A percentile compares a stretch with the other conserved stretches of the same genome.
These are phyloP conservation scores for Strigamia crassipes DNA, from an alignment of 2,888 invertebrate species.

Conservation along the genomic window DNA sequence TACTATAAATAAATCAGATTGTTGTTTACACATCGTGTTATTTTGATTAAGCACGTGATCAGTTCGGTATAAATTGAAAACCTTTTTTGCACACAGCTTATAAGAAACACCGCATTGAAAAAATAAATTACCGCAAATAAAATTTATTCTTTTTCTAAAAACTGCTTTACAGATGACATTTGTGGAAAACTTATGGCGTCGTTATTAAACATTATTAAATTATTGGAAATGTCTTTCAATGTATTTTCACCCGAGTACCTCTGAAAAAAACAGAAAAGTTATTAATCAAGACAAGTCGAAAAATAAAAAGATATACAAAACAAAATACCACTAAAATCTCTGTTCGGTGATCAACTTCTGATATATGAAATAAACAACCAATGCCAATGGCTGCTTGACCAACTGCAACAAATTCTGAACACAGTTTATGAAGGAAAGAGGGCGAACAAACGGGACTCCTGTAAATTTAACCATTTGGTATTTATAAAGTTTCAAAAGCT, in stretches of 20 bases:
- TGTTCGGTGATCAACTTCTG: neutral
- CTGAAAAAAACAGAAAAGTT: neutral
- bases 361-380: conserved; percentile 5
- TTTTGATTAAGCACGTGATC: too few relatives aligned
- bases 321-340: neutral
- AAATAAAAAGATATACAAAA: neutral
- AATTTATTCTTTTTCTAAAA: neutral
- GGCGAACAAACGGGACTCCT: neutral
- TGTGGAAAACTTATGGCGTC: neutral
- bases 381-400: neutral
- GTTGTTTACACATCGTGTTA: too few relatives aligned
- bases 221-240: neutral
- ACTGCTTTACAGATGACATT: neutral
- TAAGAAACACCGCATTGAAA: neutral
- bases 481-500: neutral
- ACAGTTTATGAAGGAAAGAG: neutral
- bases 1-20: too few relatives aligned
- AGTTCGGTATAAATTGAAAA: too few relatives aligned
- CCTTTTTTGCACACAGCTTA: too few relatives aligned
- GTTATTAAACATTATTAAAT: neutral
- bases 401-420: neutral
- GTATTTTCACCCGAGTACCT: neutral
- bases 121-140: neutral
- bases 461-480: neutral
- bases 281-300: too few relatives aligned